These are phyloP conservation scores for Drosophila lowei DNA, from an alignment of 1,140 invertebrate genomes.

Conservation along the genomic window DNA sequence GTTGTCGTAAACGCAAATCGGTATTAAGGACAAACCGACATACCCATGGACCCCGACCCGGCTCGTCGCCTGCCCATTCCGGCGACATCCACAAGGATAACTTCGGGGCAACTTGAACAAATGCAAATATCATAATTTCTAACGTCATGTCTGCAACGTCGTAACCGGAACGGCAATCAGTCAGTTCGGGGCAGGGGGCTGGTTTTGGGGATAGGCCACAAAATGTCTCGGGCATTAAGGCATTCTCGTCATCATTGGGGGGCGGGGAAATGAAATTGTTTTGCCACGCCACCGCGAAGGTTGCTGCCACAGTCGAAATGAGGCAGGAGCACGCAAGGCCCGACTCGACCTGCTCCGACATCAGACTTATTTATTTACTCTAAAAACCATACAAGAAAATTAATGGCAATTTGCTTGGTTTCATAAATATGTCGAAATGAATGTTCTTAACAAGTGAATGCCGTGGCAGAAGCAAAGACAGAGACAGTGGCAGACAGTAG, in stretches of 20 bases:
- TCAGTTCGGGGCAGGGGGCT: constrained; percentile 31
- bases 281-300: constrained; percentile 76
- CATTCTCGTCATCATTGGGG: constrained; percentile 47
- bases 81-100: neutral
- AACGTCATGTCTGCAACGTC: constrained; percentile 55
- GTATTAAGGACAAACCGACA: constrained; percentile 47
- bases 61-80: constrained; percentile 3
- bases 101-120: constrained; percentile 57
- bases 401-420: constrained; percentile 79
- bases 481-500: constrained; percentile 15
- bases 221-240: constrained; percentile 30
- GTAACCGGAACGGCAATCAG: constrained; percentile 35
- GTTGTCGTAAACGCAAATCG: constrained; percentile 72
- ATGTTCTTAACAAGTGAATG: constrained; percentile 57
- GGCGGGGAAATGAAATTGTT: constrained; percentile 75
- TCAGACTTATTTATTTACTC: constrained; percentile 81
- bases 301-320: constrained; percentile 65
- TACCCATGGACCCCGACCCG: neutral
- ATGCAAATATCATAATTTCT: constrained; percentile 80
- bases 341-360: constrained; percentile 53
- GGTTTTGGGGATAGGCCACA: constrained; percentile 44
- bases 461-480: constrained; percentile 10
- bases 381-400: constrained; percentile 81
- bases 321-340: constrained; percentile 66
- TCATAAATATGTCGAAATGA: constrained; percentile 76